Conservation (phyloP, 2,113 vertebrate species). For the Chelonoidis abingdonii region DNA sequence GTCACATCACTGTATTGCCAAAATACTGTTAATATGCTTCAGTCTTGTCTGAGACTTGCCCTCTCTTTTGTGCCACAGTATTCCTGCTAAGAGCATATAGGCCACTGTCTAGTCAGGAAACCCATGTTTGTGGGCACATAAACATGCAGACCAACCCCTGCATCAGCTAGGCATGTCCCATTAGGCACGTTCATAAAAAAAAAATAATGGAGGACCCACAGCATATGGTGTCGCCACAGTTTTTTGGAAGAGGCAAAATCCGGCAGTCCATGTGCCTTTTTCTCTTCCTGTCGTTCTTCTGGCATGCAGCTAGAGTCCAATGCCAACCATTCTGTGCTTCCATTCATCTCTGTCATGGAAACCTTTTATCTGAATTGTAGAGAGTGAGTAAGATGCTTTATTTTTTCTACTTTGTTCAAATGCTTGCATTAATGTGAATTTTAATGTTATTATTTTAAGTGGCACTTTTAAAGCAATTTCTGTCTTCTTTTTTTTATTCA, state of each 20-base stretch:
- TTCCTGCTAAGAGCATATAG: background rate
- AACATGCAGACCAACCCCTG: background rate
- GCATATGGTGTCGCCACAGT: background rate
- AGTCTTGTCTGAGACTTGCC: background rate
- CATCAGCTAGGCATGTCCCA: background rate
- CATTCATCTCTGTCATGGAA: background rate
- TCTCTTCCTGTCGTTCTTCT: background rate
- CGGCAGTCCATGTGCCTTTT: background rate
- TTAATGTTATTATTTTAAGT: constrained; percentile 5
- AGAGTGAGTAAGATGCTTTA: background rate
- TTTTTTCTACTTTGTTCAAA: background rate
- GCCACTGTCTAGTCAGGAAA: background rate
- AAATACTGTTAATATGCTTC: fast-evolving
- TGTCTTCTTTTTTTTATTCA: background rate
- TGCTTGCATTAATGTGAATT: background rate
- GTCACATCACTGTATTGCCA: background rate
- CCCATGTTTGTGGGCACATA: background rate
- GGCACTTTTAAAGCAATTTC: background rate
- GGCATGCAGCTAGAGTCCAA: background rate
- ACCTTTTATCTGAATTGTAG: background rate
- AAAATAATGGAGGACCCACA: background rate
- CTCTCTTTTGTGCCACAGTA: background rate
- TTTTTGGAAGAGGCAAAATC: background rate
- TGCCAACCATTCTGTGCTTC: background rate
- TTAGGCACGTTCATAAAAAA: background rate